Percentiles rank a stretch among this genome's conserved stretches.
These are phyloP conservation scores for Pemphredon lugubris DNA, from an alignment of 2,888 invertebrate genomes.

Conservation along the genomic window DNA sequence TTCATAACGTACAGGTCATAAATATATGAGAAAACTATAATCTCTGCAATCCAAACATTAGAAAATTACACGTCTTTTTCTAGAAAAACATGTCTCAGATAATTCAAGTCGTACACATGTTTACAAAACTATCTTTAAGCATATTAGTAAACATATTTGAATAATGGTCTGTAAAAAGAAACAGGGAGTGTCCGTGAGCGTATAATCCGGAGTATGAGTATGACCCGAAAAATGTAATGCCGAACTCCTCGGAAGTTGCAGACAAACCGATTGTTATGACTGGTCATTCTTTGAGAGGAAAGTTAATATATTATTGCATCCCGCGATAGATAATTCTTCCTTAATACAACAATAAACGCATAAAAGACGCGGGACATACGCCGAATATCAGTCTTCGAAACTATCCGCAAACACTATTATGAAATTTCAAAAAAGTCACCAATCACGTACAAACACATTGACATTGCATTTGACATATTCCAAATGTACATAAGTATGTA, in stretches of 20 bases:
- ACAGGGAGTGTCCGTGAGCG: slow-evolving; percentile 41
- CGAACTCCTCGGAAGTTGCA: too few species aligned
- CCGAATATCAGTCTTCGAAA: not conserved
- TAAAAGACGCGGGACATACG: slow-evolving; percentile 7
- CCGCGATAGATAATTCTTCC: slow-evolving; percentile 4
- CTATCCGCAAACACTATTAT: too few species aligned
- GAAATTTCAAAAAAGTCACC: not conserved
- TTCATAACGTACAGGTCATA: too few species aligned
- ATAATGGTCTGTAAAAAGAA: slow-evolving; percentile 16
- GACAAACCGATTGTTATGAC: too few species aligned
- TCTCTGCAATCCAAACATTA: too few species aligned
- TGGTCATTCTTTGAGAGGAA: too few species aligned
- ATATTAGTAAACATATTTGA: slow-evolving; percentile 12
- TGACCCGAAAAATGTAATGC: too few species aligned
- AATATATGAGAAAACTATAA: too few species aligned
- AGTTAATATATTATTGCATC: too few species aligned
- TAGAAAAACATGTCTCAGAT: too few species aligned
- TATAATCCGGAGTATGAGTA: slow-evolving; percentile 15
- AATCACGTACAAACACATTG: not conserved
- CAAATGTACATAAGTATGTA: slow-evolving; percentile 5
- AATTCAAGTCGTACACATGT: too few species aligned
- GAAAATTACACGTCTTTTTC: too few species aligned
- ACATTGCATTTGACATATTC: slow-evolving; percentile 12
- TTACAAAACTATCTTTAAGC: slow-evolving; percentile 6
- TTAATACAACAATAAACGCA: not conserved